These are phyloP conservation scores for Protophormia terraenovae DNA, from an alignment of 2,888 invertebrate species.

Conservation along the genomic window DNA sequence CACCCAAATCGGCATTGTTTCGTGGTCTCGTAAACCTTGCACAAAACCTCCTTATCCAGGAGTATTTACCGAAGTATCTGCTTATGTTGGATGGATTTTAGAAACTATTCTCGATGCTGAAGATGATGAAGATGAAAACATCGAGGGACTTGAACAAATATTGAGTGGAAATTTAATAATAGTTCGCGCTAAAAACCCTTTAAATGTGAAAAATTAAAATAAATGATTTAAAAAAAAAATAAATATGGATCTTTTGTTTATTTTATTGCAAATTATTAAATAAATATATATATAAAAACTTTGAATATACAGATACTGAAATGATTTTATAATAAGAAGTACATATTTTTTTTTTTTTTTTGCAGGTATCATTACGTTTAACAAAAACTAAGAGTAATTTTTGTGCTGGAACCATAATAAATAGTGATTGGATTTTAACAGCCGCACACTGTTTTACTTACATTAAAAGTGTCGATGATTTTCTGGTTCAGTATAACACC, in stretches of 20 bases:
- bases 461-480: conserved; percentile 38
- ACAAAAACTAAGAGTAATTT: conserved; percentile 37
- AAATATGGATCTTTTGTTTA: background rate
- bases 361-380: conserved; percentile 63
- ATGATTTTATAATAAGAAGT: background rate
- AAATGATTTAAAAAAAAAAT: background rate
- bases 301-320: background rate
- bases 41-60: conserved; percentile 80
- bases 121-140: conserved; percentile 54
- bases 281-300: background rate
- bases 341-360: too few relatives aligned
- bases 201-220: conserved; percentile 1
- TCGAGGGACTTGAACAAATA: conserved; percentile 64
- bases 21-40: conserved; percentile 82
- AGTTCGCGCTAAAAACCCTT: conserved; percentile 33
- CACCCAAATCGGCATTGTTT: conserved; percentile 81
- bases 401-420: conserved; percentile 66
- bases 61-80: conserved; percentile 81
- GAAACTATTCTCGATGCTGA: conserved; percentile 71
- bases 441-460: conserved; percentile 69
- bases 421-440: conserved; percentile 63
- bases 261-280: background rate
- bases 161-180: conserved; percentile 72
- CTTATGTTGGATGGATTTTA: conserved; percentile 78
- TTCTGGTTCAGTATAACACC: conserved; percentile 63